Evolutionary conservation across 2,113 vertebrate genomes (phyloP).

Genomic region (Ammospiza nelsoni): DNA sequence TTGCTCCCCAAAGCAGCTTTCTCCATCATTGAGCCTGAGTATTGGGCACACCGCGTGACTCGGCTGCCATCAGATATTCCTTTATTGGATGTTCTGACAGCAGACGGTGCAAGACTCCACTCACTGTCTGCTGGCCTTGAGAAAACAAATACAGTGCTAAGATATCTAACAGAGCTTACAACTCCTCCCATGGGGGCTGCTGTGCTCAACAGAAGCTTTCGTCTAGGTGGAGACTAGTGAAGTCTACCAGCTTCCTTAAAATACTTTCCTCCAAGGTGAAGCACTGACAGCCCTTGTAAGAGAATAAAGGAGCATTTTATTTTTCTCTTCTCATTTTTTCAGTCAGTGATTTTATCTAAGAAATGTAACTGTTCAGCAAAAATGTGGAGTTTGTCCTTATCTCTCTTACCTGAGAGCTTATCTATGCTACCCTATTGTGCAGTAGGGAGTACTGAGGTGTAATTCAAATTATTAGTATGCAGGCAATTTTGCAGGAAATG

Average conservation of each 20-base stretch:
- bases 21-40: background rate
- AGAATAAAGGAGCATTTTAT: background rate
- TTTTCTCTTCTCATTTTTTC: background rate
- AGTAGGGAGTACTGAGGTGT: background rate
- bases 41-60: background rate
- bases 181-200: background rate
- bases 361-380: background rate
- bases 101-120: background rate
- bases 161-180: background rate
- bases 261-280: background rate
- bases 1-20: background rate
- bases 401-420: background rate
- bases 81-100: background rate
- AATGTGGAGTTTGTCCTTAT: background rate
- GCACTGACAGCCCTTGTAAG: background rate
- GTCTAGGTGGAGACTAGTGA: background rate
- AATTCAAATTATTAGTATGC: background rate
- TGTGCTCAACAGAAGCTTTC: background rate
- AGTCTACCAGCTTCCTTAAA: background rate
- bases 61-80: background rate
- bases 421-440: background rate
- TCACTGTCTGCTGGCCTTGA: background rate
- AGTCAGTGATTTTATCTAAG: background rate
- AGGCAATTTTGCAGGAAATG: background rate
- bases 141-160: background rate